Base-by-base conservation (phyloP, 1,140 invertebrate species). In the Musca vetustissima region DNA sequence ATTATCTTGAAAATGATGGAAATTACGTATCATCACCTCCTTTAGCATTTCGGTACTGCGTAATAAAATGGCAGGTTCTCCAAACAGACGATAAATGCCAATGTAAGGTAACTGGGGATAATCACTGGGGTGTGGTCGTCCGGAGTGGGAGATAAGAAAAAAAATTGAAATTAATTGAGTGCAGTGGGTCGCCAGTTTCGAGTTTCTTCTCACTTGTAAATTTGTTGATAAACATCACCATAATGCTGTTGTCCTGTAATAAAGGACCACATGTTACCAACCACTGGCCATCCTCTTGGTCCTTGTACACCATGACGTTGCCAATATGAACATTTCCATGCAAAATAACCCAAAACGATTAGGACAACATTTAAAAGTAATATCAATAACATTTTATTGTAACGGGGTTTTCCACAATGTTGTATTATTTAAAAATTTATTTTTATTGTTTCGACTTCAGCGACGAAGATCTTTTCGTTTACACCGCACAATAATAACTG, bases 21-120 rank as follows among this genome's bases (percentile, higher is more conserved):
- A 78, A 32, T 49, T 66, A 24, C 72, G 72, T 28, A 78, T 49
- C 59, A 78, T 69, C 8, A 71, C 1, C 24, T 71, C 64, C 49
- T 71, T 71, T 4, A 69, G 25, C 67, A 71, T 64, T 13, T 66
- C 67, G 1, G 73, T 69, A 21, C 72, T 71, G 1, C 73, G 70
- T 9, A 77, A 19, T 17, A 78, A 53, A 11, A 78, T 47, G 2
- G 76, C 72, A 1, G 76, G 76, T 14, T 75, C 76, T 64, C 77
- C 77, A 21, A 77, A 76, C 14, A 78, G 24, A 0, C 75, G 74
- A 52, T 77, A 78, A 43, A 78, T 74, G 24, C 70, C 75, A 50
- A 78, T 71, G 21, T 75, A 78, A 8, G 47, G 53, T 47, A 71
- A 36, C 1, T 28, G 7, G 4, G 71, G 68, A 64, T 77, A 21